phyloP scores from a whole-genome alignment of 92 coral and sea anemone species.

The Heliopora coerulea region DNA sequence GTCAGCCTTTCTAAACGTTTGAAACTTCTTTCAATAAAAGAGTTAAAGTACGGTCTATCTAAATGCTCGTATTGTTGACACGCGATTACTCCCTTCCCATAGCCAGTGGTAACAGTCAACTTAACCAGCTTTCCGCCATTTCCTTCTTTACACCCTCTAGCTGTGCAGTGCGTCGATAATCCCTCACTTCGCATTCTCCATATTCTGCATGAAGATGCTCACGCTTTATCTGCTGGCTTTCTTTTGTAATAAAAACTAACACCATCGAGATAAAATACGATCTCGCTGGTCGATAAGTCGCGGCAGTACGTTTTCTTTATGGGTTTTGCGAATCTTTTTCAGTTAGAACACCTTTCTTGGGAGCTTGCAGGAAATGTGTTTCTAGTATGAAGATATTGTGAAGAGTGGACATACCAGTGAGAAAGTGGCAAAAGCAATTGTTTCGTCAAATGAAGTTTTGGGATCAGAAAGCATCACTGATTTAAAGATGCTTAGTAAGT shows the following conservation, averaged over 20 bases:
- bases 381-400: too few species aligned
- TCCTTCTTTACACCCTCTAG: constrained; percentile 51
- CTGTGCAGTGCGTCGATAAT: constrained; percentile 24
- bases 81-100: constrained; percentile 48
- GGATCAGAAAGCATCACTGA: too few species aligned
- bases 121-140: constrained; percentile 50
- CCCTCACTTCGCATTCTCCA: constrained; percentile 49
- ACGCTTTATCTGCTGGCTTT: constrained; percentile 27
- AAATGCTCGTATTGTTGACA: constrained; percentile 50
- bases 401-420: too few species aligned
- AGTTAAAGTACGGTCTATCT: constrained; percentile 44
- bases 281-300: background rate
- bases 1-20: constrained; percentile 53
- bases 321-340: too few species aligned
- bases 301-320: too few species aligned
- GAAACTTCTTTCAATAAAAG: constrained; percentile 44
- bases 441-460: too few species aligned
- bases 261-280: constrained; percentile 52
- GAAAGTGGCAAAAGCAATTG: too few species aligned
- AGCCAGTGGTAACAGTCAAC: constrained; percentile 48
- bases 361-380: too few species aligned
- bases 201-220: constrained; percentile 38
- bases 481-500: too few species aligned
- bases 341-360: too few species aligned
- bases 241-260: constrained; percentile 48